A percentile compares a stretch with the other conserved stretches of the same genome.
phyloP scores from a whole-genome alignment of 2,888 invertebrate genomes.

The Lottia scabra region DNA sequence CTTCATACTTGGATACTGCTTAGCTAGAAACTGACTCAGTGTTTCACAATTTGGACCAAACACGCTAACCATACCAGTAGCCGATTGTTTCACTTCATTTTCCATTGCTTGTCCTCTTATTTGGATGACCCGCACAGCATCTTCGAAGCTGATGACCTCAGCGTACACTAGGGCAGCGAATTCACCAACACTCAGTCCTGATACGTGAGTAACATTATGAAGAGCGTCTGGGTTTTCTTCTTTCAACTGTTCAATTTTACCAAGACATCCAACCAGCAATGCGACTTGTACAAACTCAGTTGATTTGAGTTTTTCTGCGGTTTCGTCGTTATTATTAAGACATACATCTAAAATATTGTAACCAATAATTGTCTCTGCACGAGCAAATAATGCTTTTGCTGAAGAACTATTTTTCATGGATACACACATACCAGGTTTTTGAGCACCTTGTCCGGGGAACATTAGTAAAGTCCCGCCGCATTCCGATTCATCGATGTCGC shows the following conservation, averaged over 20 bases:
- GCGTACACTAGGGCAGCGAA: slow-evolving; percentile 16
- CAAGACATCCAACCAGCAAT: slow-evolving; percentile 12
- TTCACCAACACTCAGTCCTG: slow-evolving; percentile 19
- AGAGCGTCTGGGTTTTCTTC: slow-evolving; percentile 3
- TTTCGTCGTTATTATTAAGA: not conserved
- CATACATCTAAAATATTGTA: not conserved
- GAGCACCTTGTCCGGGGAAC: not conserved
- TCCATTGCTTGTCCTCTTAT: slow-evolving; percentile 12
- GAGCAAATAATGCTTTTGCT: not conserved
- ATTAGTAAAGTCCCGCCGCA: not conserved
- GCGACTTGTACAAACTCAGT: slow-evolving; percentile 3
- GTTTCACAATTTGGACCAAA: slow-evolving; percentile 10
- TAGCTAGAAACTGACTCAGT: not conserved
- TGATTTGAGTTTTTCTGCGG: not conserved
- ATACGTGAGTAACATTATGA: slow-evolving; percentile 7
- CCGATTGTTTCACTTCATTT: slow-evolving; percentile 9
- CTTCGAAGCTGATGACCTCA: slow-evolving; percentile 13
- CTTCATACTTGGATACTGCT: not conserved
- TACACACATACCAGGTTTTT: not conserved
- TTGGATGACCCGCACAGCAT: slow-evolving; percentile 12
- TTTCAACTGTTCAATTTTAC: slow-evolving; percentile 11
- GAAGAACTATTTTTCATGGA: not conserved
- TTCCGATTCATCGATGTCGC: not conserved
- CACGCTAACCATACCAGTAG: slow-evolving; percentile 18
- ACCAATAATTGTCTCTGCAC: not conserved